Evolutionary conservation across 2,113 vertebrate genomes (phyloP).

Genomic region (Toxostoma redivivum): DNA sequence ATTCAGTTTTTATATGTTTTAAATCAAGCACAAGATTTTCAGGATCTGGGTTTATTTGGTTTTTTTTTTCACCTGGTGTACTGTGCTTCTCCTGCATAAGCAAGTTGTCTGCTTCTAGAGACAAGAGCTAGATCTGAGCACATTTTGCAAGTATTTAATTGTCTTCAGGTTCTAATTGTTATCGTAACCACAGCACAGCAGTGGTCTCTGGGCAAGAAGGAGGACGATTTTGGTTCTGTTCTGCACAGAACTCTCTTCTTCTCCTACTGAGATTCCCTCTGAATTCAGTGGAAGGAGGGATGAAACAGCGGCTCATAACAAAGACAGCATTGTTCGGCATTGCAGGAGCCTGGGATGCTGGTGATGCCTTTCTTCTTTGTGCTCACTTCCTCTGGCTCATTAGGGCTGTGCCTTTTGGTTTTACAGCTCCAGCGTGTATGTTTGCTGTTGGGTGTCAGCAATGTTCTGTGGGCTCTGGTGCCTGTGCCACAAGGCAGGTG

Average conservation of each 20-base stretch:
- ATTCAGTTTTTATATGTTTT: background rate
- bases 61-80: background rate
- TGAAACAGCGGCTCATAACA: background rate
- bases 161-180: background rate
- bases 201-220: background rate
- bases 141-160: background rate
- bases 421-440: background rate
- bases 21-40: background rate
- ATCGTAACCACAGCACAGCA: background rate
- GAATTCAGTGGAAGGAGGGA: background rate
- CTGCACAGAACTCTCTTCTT: background rate
- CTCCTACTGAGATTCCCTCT: background rate
- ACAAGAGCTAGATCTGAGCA: background rate
- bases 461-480: background rate
- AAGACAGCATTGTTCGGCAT: background rate
- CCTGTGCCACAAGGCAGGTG: background rate
- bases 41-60: background rate
- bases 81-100: background rate
- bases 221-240: background rate
- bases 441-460: background rate
- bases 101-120: background rate
- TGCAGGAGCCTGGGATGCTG: constrained; percentile 14
- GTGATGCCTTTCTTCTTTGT: constrained; percentile 8
- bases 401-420: background rate
- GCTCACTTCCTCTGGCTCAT: constrained; percentile 28